These are phyloP conservation scores for Plebejus melissa DNA, from an alignment of 2,888 invertebrate genomes.

Conservation along the genomic window DNA sequence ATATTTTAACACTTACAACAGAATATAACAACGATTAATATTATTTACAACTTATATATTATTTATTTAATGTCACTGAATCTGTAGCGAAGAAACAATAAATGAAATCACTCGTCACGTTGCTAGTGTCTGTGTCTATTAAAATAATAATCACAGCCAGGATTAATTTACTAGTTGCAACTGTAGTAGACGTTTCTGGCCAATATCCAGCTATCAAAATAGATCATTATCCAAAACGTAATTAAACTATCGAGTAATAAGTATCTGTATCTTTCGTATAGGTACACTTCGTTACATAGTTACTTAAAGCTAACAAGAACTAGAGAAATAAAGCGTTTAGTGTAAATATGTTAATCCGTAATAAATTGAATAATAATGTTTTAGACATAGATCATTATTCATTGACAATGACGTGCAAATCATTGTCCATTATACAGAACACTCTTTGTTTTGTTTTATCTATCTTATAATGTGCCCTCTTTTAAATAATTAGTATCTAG, in stretches of 20 bases:
- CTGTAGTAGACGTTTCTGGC: constrained; percentile 40
- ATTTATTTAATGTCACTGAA: neutral
- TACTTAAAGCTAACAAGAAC: no score
- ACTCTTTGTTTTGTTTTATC: neutral
- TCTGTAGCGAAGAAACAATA: neutral
- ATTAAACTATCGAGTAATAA: constrained; percentile 34
- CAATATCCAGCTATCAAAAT: constrained; percentile 40
- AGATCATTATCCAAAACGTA: constrained; percentile 41
- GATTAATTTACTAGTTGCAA: constrained; percentile 32
- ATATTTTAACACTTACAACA: constrained; percentile 34
- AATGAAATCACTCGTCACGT: constrained; percentile 27
- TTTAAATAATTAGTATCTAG: constrained; percentile 1
- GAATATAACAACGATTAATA: constrained; percentile 30
- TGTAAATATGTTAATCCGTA: neutral
- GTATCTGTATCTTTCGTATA: neutral
- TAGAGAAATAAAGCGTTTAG: neutral
- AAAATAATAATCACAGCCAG: constrained; percentile 13
- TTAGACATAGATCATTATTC: neutral
- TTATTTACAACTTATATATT: constrained; percentile 4
- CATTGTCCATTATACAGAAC: neutral
- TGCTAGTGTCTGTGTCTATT: neutral
- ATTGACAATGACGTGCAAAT: no score
- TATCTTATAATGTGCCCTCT: neutral
- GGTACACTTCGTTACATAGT: neutral
- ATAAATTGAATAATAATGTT: no score